A percentile compares a stretch with the other conserved stretches of the same genome.
phyloP scores from a whole-genome alignment of 2,113 vertebrate species.

The Trematocara nigrifrons region DNA sequence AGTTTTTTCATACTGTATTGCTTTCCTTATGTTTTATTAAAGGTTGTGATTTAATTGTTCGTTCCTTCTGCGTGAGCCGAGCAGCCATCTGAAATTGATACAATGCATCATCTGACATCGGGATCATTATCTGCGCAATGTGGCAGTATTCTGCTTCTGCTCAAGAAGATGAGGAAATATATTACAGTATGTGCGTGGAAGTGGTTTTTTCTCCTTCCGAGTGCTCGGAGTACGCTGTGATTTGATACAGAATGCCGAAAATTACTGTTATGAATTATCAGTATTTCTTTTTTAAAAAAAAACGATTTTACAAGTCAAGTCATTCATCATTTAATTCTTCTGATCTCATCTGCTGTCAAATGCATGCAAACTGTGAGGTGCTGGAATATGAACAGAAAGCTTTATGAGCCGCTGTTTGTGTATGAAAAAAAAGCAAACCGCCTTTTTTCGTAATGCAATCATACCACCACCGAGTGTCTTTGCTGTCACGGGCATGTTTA shows the following conservation, averaged over 20 bases:
- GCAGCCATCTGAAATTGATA: constrained; percentile 39
- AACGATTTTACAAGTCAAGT: not conserved
- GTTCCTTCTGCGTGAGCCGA: constrained; percentile 7
- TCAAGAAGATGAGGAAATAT: not conserved
- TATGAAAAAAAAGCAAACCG: not conserved
- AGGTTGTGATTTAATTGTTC: constrained; percentile 52
- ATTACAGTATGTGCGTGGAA: not conserved
- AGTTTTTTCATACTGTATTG: constrained; percentile 18
- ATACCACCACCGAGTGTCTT: not conserved
- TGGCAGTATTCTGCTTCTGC: not conserved
- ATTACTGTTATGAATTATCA: not conserved
- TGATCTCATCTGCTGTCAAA: not conserved
- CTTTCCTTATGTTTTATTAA: constrained; percentile 57
- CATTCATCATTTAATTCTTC: constrained; percentile 2
- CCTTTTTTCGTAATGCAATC: not conserved
- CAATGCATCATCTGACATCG: constrained; percentile 43
- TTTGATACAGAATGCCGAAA: not conserved
- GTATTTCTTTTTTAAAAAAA: not conserved
- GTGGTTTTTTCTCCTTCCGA: not conserved
- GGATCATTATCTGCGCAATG: constrained; percentile 11
- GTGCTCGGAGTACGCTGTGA: not conserved
- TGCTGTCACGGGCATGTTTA: not conserved
- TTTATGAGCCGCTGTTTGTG: not conserved
- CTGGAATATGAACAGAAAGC: not conserved
- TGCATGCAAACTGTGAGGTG: not conserved